Conservation (phyloP, 2,888 invertebrate genomes). For the Pimpla rufipes region DNA sequence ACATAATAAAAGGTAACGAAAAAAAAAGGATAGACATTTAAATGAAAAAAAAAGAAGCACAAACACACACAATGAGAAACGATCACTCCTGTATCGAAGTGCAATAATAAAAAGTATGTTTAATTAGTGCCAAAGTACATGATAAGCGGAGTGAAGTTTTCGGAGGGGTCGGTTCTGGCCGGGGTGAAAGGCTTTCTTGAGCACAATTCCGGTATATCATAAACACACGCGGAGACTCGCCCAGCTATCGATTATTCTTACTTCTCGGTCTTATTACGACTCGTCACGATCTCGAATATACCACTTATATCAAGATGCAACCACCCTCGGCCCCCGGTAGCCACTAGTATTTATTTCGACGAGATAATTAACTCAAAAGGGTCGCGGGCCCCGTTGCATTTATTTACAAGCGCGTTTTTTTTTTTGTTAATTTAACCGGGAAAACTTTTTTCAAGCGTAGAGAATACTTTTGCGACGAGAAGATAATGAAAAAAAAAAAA, state of each 20-base stretch:
- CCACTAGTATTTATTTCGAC: conserved; percentile 68
- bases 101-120: conserved; percentile 82
- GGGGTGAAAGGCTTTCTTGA: conserved; percentile 35
- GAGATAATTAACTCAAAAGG: conserved; percentile 55
- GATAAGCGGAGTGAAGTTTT: conserved; percentile 64
- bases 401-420: background rate
- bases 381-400: conserved; percentile 43
- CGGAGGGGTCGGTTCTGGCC: conserved; percentile 34
- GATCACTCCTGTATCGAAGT: conserved; percentile 81
- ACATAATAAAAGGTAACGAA: conserved; percentile 63
- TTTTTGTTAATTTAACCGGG: background rate
- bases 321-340: conserved; percentile 55
- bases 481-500: conserved; percentile 18
- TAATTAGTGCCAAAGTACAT: conserved; percentile 82
- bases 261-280: conserved; percentile 62
- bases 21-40: conserved; percentile 27
- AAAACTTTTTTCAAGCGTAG: conserved; percentile 7
- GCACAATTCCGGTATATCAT: conserved; percentile 37
- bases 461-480: conserved; percentile 27
- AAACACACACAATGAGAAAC: conserved; percentile 61
- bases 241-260: conserved; percentile 60
- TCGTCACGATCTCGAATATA: conserved; percentile 69
- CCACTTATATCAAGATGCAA: conserved; percentile 53
- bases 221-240: conserved; percentile 25
- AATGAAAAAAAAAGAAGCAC: conserved; percentile 28